A percentile compares a stretch with the other conserved stretches of the same genome.
phyloP scores from a whole-genome alignment of 2,797 vertebrate species.

The Psittacula derbiana region DNA sequence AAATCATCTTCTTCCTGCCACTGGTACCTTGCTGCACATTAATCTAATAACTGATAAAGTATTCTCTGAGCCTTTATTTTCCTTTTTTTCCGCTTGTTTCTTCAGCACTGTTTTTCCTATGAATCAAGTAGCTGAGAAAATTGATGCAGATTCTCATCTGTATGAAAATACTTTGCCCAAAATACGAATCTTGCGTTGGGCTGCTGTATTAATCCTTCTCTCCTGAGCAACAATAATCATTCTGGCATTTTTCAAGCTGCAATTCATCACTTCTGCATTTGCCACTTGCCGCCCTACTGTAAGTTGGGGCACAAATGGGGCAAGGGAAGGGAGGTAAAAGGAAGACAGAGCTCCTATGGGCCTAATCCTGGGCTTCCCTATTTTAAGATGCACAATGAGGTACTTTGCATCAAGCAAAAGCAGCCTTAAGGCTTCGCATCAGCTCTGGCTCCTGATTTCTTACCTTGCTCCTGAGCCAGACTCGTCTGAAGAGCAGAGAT shows the following conservation, averaged over 20 bases:
- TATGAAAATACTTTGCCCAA: background rate
- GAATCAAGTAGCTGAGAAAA: background rate
- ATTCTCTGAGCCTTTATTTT: background rate
- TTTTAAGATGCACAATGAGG: background rate
- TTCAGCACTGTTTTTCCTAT: background rate
- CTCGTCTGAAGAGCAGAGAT: background rate
- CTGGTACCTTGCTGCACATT: background rate
- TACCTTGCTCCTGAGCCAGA: background rate
- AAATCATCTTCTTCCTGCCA: background rate
- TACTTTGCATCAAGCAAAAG: background rate
- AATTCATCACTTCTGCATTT: conserved; percentile 29
- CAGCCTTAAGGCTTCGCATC: background rate
- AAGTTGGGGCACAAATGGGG: background rate
- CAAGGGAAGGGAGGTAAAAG: background rate
- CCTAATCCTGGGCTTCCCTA: background rate
- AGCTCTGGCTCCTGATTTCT: background rate
- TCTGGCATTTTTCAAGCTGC: background rate
- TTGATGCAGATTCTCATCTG: background rate
- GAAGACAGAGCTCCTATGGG: background rate
- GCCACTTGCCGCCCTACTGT: background rate
- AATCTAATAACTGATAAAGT: background rate
- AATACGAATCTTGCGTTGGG: background rate
- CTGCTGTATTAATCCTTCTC: conserved; percentile 43
- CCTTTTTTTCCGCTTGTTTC: background rate
- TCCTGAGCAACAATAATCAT: conserved; percentile 33